Base-by-base conservation (phyloP, 2,113 vertebrate genomes). In the Xyliphius kryptos region DNA sequence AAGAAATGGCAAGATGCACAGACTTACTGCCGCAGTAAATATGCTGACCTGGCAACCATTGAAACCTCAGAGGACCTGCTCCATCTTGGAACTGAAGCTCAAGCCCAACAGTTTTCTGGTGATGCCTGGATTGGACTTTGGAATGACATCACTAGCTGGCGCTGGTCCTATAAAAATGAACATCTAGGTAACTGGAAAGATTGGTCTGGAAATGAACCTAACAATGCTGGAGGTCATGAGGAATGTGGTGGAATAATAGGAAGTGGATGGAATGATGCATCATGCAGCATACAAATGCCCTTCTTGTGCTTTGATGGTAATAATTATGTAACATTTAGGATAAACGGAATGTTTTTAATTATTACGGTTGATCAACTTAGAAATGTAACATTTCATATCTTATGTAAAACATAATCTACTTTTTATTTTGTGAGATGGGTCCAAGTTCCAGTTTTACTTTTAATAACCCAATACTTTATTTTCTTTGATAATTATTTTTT, bases 71-170 rank as follows among this genome's bases (percentile, higher is more conserved):
- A 53, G 6, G 69, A 66, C 53, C 46, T 47, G 55, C 26, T 4
- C 15, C 21, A 38, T 14, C 32, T 67, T 46, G 36, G 17, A 10
- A 56, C 3, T 1, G 38, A 1, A 21, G 10, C 17, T 9, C 16
- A 26, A 3, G 16, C 16, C 8, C 1, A 47, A 20, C 10, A 15
- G 5, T 9, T 14, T 2, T 19, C 5, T 36, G 36, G 13, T 1
- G 5, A 1, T 9, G 38, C 65, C 32, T 67, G 56, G 56, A 38
- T 59, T 37, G 65, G 65, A 21, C 21, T 67, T 7, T 54, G 46
- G 16, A 53, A 54, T 36, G 65, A 61, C 11, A 10, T 61, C 11
- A 54, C 12, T 11, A 54, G 40, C 66, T 68, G 66, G 66, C 56
- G 13, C 17, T 68, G 66, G 66, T 55, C 41, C 43, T 53, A 54